Base-by-base conservation (phyloP, 2,113 vertebrate species). In the Pseudopipra pipra region DNA sequence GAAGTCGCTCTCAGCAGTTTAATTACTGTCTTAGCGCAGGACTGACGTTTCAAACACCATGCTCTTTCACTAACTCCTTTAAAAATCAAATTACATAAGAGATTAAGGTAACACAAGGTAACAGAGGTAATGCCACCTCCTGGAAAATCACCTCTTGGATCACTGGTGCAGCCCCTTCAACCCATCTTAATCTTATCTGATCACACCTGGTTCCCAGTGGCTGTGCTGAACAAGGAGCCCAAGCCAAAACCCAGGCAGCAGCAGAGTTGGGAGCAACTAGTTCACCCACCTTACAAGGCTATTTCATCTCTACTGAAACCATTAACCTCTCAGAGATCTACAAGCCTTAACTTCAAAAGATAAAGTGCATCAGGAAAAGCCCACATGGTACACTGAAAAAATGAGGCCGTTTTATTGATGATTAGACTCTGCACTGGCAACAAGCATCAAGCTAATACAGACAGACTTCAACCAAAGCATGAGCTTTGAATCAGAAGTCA, bases 371-470 rank as follows among this genome's bases (percentile, higher is more conserved):
- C 28, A 58, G 46, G 65, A 87, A 46, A 73, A 24, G 8, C 66
- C 65, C 81, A 91, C 85, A 46, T 17, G 81, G 79, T 85, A 97
- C 86, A 55, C 93, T 97, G 94, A 82, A 94, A 97, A 97, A 98
- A 86, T 90, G 92, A 96, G 81, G 62, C 85, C 2, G 3, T 93
- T 97, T 97, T 98, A 98, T 97, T 98, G 95, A 92, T 41, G 89
- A 63, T 80, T 62, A 91, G 85, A 35, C 72, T 96, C 44, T 74
- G 82, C 81, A 68, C 47, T 55, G 66, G 76, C n/a, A 87, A 91
- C 44, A 63, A 74, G 83, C 63, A 56, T 92, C 83, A 92, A 20
- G 41, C 62, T 82, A 85, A 92, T 76, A 92, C 66, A 82, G 79
- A 47, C 66, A 46, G 78, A 95, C 77, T 91, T 83, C 73, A 85